Base-by-base conservation (phyloP, 2,113 vertebrate genomes). In the Anser brachyrhynchus region DNA sequence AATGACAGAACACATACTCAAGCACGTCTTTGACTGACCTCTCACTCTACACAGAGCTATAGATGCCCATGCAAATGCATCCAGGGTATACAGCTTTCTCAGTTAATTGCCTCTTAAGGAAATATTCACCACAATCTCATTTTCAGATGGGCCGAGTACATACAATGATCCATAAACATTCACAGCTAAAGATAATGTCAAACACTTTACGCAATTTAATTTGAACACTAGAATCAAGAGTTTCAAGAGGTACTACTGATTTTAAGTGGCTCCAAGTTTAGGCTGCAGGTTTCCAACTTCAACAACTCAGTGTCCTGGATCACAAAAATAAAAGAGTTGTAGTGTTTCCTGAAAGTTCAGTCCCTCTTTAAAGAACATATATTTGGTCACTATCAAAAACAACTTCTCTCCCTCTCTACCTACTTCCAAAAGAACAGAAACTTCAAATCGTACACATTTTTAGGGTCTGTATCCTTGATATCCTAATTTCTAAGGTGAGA, bases 231-330 rank as follows among this genome's bases (percentile, higher is more conserved):
- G 19, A 84, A 75, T 26, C 26, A 31, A 65, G 55, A 85, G 22
- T 89, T 94, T 92, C 33, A 75, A 87, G 79, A 87, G 52, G 61
- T 17, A 67, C 39, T 84, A 46, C 46, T 72, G 52, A 94, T 92
- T 64, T 84, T 72, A 93, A 86, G 23, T 33, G 39, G 43, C 29
- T 88, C 14, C 51, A 79, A 33, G 65, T 65, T 75, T 10, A 43
- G 31, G 37, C 5, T 71, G 15, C 33, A 90, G 8, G 17, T 44
- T 74, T n/a, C 57, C 31, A 92, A 70, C 19, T 65, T 58, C 16
- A 85, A 49, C 19, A 74, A 58, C 28, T 41, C 61, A 69, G 17
- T 0, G 0, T 6, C 25, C n/a, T 22, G 26, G 22, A 78, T 33
- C 52, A 69, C 17, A 81, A 81, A 76, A 65, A 54, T 7, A 10